A percentile compares a stretch with the other conserved stretches of the same genome.
These are phyloP conservation scores for Nothocercus nigrocapillus DNA, from an alignment of 2,113 vertebrate genomes.

Conservation along the genomic window DNA sequence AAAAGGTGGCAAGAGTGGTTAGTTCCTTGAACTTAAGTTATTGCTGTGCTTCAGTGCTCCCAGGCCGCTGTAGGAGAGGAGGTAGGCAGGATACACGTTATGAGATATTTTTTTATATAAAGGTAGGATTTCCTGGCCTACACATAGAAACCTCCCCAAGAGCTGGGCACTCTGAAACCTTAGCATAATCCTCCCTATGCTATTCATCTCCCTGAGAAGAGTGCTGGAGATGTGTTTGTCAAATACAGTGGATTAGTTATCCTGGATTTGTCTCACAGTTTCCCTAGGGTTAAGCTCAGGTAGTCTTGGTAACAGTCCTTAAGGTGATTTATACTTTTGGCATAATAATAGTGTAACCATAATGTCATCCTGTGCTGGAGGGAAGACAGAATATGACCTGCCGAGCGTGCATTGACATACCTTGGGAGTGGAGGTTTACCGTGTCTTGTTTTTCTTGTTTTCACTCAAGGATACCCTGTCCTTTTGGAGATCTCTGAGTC, in stretches of 20 bases:
- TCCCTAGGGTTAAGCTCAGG: neutral
- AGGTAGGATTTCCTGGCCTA: neutral
- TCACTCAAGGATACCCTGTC: neutral
- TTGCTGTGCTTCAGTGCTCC: neutral
- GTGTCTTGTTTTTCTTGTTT: neutral
- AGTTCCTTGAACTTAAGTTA: neutral
- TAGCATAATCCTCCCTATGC: neutral
- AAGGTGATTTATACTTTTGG: neutral
- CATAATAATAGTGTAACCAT: neutral
- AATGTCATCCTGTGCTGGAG: rapidly evolving
- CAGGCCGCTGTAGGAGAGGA: neutral
- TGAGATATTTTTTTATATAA: neutral
- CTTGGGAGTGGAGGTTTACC: neutral
- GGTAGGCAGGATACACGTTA: neutral
- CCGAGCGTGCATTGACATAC: neutral
- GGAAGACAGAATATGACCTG: neutral
- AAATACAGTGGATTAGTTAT: neutral
- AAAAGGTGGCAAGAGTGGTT: neutral
- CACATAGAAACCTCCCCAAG: neutral
- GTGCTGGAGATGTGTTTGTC: neutral
- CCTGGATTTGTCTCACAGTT: neutral
- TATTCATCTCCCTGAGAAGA: neutral
- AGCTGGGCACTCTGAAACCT: neutral
- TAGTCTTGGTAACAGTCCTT: neutral
- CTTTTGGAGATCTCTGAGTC: neutral